Base-by-base conservation (phyloP, 2,888 invertebrate species). In the Yponomeuta cagnagella region DNA sequence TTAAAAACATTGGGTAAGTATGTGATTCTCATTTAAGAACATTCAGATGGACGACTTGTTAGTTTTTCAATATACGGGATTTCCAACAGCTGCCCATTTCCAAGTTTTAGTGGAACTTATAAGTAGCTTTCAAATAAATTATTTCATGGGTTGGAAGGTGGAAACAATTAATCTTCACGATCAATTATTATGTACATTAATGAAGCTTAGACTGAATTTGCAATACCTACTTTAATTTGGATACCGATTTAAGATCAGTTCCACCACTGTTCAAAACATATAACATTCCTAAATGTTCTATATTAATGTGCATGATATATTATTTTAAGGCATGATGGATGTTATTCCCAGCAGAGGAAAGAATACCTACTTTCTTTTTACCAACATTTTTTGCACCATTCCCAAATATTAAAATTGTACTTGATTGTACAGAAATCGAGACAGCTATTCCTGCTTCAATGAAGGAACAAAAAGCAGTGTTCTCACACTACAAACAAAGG, bases 321-420 rank as follows among this genome's bases (percentile, higher is more conserved):
- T 33, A 33, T 33, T 33, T 33, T 3, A 33, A 33, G 33, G 33
- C 2, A 33, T 33, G 33, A 33, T 33, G 33, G 33, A 33, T 33
- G 33, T 33, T 3, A 33, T 33, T 33, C 33, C 33, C 33, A 33
- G 33, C 15, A 63, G 63, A 63, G 63, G 12, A 63, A 63, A 63
- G 63, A 63, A 63, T 23, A 23, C 23, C 23, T 12, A 12, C 63
- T 23, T 63, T 63, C 63, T 63, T 63, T 12, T 23, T 63, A 63
- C 63, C 63, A 63, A 63, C 15, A 63, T 63, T 9, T 15, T 63
- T 63, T 63, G 63, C 63, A 63, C n/a, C 63, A 63, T 63, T 63
- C 63, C 63, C 63, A 63, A 63, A 63, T 23, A 63, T 12, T 63
- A 63, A 63, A 63, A 63, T 63, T 15, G 23, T 63, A 63, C 63